A percentile compares a stretch with the other conserved stretches of the same genome.
phyloP scores from a whole-genome alignment of 2,888 invertebrate genomes.

The Formica aserva region DNA sequence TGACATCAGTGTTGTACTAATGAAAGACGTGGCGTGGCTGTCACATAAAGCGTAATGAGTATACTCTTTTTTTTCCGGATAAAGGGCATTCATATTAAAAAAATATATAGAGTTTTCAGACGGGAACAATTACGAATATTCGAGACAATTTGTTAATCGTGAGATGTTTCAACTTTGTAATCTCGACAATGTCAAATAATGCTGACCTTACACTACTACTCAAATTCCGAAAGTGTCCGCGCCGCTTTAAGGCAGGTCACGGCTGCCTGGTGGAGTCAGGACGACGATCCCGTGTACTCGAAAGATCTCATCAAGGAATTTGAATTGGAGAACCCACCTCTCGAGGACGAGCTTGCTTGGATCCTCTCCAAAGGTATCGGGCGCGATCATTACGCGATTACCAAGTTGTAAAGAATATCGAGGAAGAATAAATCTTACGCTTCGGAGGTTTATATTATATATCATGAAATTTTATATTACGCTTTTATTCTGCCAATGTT shows the following conservation, averaged over 20 bases:
- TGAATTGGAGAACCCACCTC: slow-evolving; percentile 91
- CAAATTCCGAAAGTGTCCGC: slow-evolving; percentile 87
- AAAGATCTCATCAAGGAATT: slow-evolving; percentile 95
- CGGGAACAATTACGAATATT: neutral
- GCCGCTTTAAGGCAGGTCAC: slow-evolving; percentile 79
- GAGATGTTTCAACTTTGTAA: neutral
- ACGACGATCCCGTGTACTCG: slow-evolving; percentile 90
- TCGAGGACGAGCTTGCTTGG: slow-evolving; percentile 92
- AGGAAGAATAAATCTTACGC: neutral
- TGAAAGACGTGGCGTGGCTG: neutral
- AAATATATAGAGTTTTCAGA: neutral
- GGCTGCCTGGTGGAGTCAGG: slow-evolving; percentile 87
- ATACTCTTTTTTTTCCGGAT: neutral
- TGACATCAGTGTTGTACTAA: neutral
- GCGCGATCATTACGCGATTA: neutral
- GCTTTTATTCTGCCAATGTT: neutral
- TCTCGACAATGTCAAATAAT: slow-evolving; percentile 84
- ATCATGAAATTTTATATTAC: neutral
- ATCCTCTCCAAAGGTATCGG: slow-evolving; percentile 89
- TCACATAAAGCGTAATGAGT: neutral
- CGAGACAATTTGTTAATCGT: neutral
- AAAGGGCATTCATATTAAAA: neutral
- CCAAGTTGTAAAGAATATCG: neutral
- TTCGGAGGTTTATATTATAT: neutral
- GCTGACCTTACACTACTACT: slow-evolving; percentile 94